phyloP scores from a whole-genome alignment of 2,113 vertebrate species.

The Bufo bufo region DNA sequence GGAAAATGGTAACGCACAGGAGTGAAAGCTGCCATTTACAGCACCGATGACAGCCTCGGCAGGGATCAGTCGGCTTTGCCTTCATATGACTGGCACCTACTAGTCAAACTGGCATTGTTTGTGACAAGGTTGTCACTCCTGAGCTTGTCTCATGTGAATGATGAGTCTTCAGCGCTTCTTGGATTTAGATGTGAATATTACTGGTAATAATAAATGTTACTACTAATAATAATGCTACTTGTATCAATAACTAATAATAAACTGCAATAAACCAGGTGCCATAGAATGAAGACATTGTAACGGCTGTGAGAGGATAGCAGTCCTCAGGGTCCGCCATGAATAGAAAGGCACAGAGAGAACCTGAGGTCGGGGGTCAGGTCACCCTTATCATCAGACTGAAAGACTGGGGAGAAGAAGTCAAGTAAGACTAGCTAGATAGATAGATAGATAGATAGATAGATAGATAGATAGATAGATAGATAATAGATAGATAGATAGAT shows the following conservation, averaged over 20 bases:
- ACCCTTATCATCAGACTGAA: not conserved
- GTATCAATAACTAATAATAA: not conserved
- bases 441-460: too few species aligned
- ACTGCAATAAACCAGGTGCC: not conserved
- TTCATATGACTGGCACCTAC: slow-evolving; percentile 85
- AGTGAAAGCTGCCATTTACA: slow-evolving; percentile 88
- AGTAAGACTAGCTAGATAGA: not conserved
- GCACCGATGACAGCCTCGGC: slow-evolving; percentile 74
- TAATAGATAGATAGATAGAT: too few species aligned
- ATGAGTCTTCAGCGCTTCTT: slow-evolving; percentile 63
- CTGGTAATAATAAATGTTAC: not conserved
- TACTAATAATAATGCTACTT: not conserved
- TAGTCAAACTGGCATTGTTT: slow-evolving; percentile 77
- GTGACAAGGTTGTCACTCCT: slow-evolving; percentile 83
- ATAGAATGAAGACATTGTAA: not conserved
- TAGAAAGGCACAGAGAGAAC: not conserved
- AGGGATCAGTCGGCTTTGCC: slow-evolving; percentile 69
- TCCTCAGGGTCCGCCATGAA: too few species aligned
- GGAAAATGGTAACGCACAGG: slow-evolving; percentile 72
- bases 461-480: too few species aligned
- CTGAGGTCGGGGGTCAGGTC: not conserved
- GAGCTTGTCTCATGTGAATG: slow-evolving; percentile 73
- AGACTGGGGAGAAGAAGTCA: not conserved
- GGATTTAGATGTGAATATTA: not conserved
- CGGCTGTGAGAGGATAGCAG: too few species aligned